Evolutionary conservation across 1,140 invertebrate genomes (phyloP).

Genomic region (Calosoma granatense): DNA sequence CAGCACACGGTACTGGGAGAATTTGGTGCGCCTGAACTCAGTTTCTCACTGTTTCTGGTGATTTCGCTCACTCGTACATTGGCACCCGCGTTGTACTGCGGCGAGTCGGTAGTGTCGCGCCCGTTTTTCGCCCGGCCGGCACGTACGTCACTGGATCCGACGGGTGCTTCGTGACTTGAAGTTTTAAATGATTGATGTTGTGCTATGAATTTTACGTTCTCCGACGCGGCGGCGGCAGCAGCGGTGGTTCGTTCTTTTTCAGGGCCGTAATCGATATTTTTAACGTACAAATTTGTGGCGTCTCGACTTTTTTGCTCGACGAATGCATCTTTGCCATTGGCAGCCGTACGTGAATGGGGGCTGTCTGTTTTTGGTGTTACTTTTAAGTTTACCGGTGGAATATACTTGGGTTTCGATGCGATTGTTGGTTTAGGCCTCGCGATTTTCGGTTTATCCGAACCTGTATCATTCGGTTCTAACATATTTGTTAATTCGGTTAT

Average conservation of each 20-base stretch:
- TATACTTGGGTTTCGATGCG: conserved; percentile 30
- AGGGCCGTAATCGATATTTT: not conserved
- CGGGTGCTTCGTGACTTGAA: not conserved
- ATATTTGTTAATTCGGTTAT: not conserved
- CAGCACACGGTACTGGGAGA: conserved; percentile 34
- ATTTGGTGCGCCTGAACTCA: conserved; percentile 24
- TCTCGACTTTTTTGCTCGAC: not conserved
- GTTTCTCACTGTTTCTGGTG: conserved; percentile 20
- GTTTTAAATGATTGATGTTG: conserved; percentile 9
- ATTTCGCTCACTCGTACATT: conserved; percentile 11
- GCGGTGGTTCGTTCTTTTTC: not conserved
- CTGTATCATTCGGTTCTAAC: conserved; percentile 10
- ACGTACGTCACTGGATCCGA: not conserved
- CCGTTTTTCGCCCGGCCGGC: not conserved
- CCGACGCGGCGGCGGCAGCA: too few relatives aligned
- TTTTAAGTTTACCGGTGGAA: conserved; percentile 29
- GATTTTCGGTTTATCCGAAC: not conserved
- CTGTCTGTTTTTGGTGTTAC: conserved; percentile 13
- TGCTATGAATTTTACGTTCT: not conserved
- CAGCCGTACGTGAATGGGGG: conserved; percentile 4
- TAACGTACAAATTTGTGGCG: not conserved
- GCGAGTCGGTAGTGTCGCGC: not conserved
- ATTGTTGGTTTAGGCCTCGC: conserved; percentile 29
- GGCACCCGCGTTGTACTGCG: too few relatives aligned
- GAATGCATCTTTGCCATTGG: not conserved